Evolutionary conservation across 2,797 vertebrate species (phyloP).

Genomic region (Malurus splendens): DNA sequence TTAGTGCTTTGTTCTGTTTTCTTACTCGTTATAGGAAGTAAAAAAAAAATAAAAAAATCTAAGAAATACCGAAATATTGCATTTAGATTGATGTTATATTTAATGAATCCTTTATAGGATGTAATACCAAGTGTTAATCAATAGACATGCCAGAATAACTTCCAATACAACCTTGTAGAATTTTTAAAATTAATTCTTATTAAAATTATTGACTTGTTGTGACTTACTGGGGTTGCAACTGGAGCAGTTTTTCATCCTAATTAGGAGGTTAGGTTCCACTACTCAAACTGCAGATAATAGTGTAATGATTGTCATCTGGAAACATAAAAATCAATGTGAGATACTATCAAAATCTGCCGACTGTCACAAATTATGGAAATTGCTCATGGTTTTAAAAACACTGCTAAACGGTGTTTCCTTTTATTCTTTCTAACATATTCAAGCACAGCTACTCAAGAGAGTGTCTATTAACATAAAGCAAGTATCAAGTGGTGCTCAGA

Average conservation of each 20-base stretch:
- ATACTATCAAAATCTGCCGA: constrained; percentile 59
- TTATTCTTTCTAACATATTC: constrained; percentile 7
- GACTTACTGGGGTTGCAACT: constrained; percentile 69
- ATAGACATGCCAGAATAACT: constrained; percentile 84
- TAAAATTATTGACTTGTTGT: constrained; percentile 87
- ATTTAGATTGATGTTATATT: constrained; percentile 80
- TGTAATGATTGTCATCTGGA: constrained; percentile 77
- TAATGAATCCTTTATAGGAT: constrained; percentile 88
- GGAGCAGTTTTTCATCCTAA: constrained; percentile 76
- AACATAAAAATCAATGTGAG: constrained; percentile 68
- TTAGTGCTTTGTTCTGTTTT: background rate
- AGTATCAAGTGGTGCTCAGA: constrained; percentile 49
- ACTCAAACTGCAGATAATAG: constrained; percentile 75
- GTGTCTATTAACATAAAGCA: constrained; percentile 28
- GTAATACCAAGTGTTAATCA: constrained; percentile 94
- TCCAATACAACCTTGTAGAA: constrained; percentile 86
- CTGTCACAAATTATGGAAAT: constrained; percentile 73
- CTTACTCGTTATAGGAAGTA: background rate
- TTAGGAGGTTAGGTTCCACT: constrained; percentile 76
- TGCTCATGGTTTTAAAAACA: constrained; percentile 56
- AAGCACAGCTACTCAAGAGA: constrained; percentile 15
- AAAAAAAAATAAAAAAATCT: constrained; percentile 52
- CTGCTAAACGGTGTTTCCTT: constrained; percentile 25
- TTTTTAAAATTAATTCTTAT: constrained; percentile 88
- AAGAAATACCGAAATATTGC: constrained; percentile 67